phyloP scores from a whole-genome alignment of 2,797 vertebrate species.

The Ptychobarbus kaznakovi region DNA sequence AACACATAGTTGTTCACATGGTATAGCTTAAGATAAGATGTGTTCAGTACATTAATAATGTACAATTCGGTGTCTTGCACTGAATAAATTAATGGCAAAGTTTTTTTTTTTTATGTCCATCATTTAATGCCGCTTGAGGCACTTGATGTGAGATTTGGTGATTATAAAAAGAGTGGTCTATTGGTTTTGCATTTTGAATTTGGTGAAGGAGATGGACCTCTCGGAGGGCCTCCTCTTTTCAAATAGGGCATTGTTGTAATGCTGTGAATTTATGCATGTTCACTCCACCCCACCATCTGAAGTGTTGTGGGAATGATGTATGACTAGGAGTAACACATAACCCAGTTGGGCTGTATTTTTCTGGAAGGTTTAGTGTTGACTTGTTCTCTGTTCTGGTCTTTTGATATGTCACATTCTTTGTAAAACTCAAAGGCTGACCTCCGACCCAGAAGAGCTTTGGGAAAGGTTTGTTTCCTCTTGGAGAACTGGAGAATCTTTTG shows the following conservation, averaged over 20 bases:
- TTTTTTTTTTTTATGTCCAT: background rate
- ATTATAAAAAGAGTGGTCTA: background rate
- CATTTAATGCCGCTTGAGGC: background rate
- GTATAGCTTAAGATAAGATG: background rate
- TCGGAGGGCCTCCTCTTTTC: background rate
- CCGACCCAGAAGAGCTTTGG: slow-evolving; percentile 19
- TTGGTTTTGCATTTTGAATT: background rate
- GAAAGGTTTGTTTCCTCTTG: slow-evolving; percentile 43
- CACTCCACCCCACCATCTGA: background rate
- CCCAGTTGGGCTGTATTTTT: slow-evolving; percentile 22
- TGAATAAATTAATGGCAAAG: too few species aligned
- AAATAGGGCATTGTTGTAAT: background rate
- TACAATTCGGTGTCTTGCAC: background rate
- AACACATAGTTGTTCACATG: background rate
- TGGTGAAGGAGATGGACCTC: background rate
- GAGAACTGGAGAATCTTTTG: background rate
- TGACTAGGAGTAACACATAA: slow-evolving; percentile 20
- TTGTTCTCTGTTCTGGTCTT: slow-evolving; percentile 35
- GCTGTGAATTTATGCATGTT: background rate
- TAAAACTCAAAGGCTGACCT: slow-evolving; percentile 46
- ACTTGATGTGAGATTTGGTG: background rate
- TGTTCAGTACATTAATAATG: background rate
- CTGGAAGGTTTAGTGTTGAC: slow-evolving; percentile 34
- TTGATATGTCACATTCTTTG: slow-evolving; percentile 47
- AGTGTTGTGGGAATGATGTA: slow-evolving; percentile 27